Evolutionary conservation across 1,140 invertebrate genomes (phyloP).

Genomic region (Papilio xuthus): DNA sequence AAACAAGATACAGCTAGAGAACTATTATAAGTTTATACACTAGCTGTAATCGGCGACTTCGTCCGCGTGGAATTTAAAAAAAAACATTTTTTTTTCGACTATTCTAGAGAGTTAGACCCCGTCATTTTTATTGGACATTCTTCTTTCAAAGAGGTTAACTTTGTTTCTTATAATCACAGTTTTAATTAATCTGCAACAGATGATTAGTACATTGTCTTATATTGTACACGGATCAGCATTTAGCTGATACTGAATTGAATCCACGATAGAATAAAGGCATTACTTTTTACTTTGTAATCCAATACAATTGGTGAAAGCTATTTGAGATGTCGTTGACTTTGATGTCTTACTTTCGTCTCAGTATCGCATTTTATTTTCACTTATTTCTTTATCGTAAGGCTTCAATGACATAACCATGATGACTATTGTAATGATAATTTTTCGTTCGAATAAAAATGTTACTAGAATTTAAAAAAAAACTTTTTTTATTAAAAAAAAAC

Average conservation of each 20-base stretch:
- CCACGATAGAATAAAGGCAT: constrained; percentile 1
- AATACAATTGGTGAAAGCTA: constrained; percentile 21
- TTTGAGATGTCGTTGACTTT: constrained; percentile 7
- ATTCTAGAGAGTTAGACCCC: too few species aligned
- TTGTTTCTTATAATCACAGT: too few species aligned
- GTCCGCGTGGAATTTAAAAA: too few species aligned
- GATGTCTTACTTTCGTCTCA: constrained; percentile 17
- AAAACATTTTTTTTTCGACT: too few species aligned
- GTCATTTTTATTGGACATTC: too few species aligned
- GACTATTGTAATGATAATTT: not conserved
- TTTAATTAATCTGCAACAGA: not conserved
- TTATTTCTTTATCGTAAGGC: not conserved
- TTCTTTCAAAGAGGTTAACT: too few species aligned
- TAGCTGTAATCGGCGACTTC: too few species aligned
- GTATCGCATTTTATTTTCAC: not conserved
- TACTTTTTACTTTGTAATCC: constrained; percentile 10
- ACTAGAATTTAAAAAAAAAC: too few species aligned
- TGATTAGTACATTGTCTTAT: not conserved
- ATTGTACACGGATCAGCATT: not conserved
- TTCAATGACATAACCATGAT: not conserved
- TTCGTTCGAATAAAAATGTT: too few species aligned
- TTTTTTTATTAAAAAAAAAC: too few species aligned
- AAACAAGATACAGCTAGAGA: not conserved
- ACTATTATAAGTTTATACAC: not conserved
- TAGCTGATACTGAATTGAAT: not conserved